Evolutionary conservation across 2,888 invertebrate species (phyloP).

Genomic region (Halictus ligatus): DNA sequence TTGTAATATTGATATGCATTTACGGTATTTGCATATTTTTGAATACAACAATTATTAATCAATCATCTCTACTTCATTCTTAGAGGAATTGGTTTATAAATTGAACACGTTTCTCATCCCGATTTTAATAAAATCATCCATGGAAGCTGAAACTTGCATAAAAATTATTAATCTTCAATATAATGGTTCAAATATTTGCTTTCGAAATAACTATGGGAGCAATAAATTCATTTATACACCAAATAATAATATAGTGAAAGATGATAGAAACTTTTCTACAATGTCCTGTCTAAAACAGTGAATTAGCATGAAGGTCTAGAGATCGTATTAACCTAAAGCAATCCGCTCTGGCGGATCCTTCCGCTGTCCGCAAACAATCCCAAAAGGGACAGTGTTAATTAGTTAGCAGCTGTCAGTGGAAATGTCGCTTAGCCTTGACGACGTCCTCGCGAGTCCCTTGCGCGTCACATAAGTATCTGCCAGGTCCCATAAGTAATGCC

Average conservation of each 20-base stretch:
- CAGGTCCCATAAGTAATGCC: background rate
- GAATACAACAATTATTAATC: too few species aligned
- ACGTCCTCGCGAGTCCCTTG: background rate
- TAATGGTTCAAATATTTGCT: too few species aligned
- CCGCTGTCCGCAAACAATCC: background rate
- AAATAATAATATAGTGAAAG: background rate
- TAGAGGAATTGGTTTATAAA: too few species aligned
- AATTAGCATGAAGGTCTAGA: background rate
- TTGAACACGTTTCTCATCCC: too few species aligned
- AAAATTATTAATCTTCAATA: too few species aligned
- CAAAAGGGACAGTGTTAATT: background rate
- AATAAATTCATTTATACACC: too few species aligned
- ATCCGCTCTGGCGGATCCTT: background rate
- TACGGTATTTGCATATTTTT: too few species aligned
- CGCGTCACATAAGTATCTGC: background rate
- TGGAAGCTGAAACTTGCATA: too few species aligned
- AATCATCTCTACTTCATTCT: too few species aligned
- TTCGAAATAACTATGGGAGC: too few species aligned
- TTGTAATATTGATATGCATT: too few species aligned
- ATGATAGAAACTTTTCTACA: background rate
- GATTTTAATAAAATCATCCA: too few species aligned
- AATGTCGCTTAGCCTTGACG: constrained; percentile 15
- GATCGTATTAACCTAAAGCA: background rate
- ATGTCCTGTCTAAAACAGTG: background rate
- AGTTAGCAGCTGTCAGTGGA: constrained; percentile 28